Evolutionary conservation across 2,888 invertebrate genomes (phyloP), one percentile per base, ranked within the genome.

Genomic region (Melanophora roralis): DNA sequence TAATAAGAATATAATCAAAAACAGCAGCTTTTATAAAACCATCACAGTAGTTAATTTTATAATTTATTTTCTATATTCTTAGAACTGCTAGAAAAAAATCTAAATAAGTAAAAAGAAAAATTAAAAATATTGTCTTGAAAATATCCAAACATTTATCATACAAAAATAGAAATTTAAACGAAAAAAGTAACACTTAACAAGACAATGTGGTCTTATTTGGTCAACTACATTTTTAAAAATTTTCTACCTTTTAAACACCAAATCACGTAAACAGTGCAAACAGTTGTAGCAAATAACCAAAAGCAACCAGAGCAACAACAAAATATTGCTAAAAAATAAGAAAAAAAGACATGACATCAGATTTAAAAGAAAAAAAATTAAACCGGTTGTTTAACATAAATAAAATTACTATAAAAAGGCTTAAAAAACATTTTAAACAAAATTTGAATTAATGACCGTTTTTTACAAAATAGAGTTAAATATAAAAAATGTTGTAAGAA

Each of bases 261-360:
- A 72, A 62, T 53, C 59, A 59, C 38, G 49, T 59, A 59, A 59
- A 49, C 27, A 43, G n/a, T 62, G 62, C 53, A 51, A 62, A 49
- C 27, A 51, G 21, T 19, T n/a, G 32, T 40, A 62, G 34, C 23
- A 53, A 38, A 43, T 51, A 27, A 69, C 19, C 8, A 27, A 51
- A 6, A 68, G 45, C 19, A 11, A 62, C n/a, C 38, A 59, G 4
- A 27, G 27, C 27, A 27, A 14, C 27, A 53, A 40, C 21, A 32
- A 55, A 55, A 68, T 67, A 76, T 76, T 76, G 60, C 47, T 55
- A 76, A 69, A 23, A 43, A 16, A 67, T 55, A 34, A 23, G n/a
- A 23, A 38, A 38, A 53, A 76, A 55, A 76, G 53, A 53, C 68
- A 76, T 76, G 75, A 76, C 75, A 76, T 76, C 75, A 76, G 62